These are phyloP conservation scores for Mustela erminea DNA, from an alignment of 2,797 vertebrate genomes.

Conservation along the genomic window DNA sequence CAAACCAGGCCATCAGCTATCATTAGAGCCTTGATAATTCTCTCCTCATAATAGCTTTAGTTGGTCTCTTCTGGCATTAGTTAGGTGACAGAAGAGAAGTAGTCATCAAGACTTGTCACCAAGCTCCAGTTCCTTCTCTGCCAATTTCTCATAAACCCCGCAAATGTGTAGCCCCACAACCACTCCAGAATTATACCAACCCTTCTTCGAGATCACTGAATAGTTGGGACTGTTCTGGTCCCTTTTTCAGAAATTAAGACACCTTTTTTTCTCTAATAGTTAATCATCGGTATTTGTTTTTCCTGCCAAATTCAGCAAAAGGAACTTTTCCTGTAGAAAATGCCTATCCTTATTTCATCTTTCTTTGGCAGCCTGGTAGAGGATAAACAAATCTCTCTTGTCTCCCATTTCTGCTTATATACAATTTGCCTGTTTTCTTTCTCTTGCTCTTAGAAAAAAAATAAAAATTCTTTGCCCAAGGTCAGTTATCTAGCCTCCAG, in stretches of 20 bases:
- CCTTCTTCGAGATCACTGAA: background rate
- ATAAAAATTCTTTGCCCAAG: slow-evolving; percentile 43
- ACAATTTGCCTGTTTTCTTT: slow-evolving; percentile 59
- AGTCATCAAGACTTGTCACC: slow-evolving; percentile 34
- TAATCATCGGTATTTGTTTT: background rate
- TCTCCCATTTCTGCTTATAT: slow-evolving; percentile 17
- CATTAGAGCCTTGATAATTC: background rate
- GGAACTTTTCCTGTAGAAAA: slow-evolving; percentile 62
- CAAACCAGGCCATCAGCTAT: background rate
- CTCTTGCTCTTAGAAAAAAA: slow-evolving; percentile 30
- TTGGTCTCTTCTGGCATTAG: slow-evolving; percentile 48
- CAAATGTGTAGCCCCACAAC: background rate
- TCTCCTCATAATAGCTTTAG: slow-evolving; percentile 33
- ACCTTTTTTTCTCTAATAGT: background rate
- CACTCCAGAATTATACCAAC: background rate
- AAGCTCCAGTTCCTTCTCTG: slow-evolving; percentile 53
- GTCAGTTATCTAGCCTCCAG: slow-evolving; percentile 58
- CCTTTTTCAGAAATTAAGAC: slow-evolving; percentile 43
- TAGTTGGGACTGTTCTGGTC: background rate
- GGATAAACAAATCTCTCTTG: slow-evolving; percentile 50
- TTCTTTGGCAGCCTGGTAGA: slow-evolving; percentile 37
- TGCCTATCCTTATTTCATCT: slow-evolving; percentile 26
- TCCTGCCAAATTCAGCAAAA: slow-evolving; percentile 57
- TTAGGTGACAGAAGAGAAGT: slow-evolving; percentile 56
- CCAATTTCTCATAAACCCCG: slow-evolving; percentile 46